Conservation (phyloP, 1,140 invertebrate species). For the Magallana angulata region DNA sequence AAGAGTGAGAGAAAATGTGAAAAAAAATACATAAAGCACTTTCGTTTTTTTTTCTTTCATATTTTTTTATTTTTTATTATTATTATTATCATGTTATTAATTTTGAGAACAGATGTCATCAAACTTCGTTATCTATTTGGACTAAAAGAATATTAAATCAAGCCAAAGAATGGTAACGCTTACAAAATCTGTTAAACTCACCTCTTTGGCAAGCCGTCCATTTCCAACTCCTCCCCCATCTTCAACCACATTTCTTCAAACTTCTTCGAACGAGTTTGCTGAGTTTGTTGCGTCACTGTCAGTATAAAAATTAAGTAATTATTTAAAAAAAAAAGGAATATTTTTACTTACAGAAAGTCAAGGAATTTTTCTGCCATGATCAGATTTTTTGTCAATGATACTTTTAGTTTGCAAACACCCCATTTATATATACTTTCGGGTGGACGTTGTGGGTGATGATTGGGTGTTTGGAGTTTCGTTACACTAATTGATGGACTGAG, state of each 20-base stretch:
- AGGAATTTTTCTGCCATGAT: slow-evolving; percentile 10
- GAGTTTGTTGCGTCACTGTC: not conserved
- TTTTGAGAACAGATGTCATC: too few relatives aligned
- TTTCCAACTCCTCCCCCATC: slow-evolving; percentile 29
- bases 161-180: not conserved
- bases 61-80: too few relatives aligned
- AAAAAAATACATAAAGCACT: too few relatives aligned
- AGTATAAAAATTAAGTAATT: not conserved
- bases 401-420: not conserved
- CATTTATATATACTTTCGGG: too few relatives aligned
- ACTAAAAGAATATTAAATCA: not conserved
- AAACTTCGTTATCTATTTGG: not conserved
- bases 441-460: too few relatives aligned
- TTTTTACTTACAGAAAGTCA: slow-evolving; percentile 35
- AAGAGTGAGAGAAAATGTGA: too few relatives aligned
- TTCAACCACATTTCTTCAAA: slow-evolving; percentile 10
- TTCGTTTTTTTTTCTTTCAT: too few relatives aligned
- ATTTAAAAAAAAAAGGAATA: not conserved
- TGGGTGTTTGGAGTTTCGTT: too few relatives aligned
- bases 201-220: not conserved
- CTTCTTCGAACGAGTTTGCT: not conserved
- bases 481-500: too few relatives aligned
- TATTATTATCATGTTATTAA: too few relatives aligned
- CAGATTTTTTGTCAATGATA: not conserved
- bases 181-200: not conserved